Base-by-base conservation (phyloP, 2,797 vertebrate species). In the Yasuhikotakia modesta region DNA sequence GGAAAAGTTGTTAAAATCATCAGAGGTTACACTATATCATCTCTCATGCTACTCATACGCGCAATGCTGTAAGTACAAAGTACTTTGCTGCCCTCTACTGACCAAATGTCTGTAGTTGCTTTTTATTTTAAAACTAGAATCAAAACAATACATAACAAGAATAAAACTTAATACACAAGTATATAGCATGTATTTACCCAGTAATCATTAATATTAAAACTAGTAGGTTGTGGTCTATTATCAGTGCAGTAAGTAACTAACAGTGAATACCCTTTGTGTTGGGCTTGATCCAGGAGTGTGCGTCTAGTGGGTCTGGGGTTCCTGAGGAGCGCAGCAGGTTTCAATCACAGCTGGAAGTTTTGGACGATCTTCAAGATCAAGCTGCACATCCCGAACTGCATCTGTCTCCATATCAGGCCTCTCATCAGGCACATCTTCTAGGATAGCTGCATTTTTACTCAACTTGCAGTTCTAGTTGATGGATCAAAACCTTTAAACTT, bases 371-470 rank as follows among this genome's bases (percentile, higher is more conserved):
- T 96, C 95, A 60, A 96, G 81, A 0, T 90, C 32, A 24, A 96
- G 91, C 73, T 95, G 96, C 45, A 98, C 92, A 14, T 99, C 95
- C 65, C 97, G 87, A 76, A 99, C 90, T 0, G 93, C 91, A 43
- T 99, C 97, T 0, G 96, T 96, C 48, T 99, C 98, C 90, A 99
- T 92, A 98, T 96, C 83, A 96, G 93, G 91, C 16, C 78, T 77
- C 74, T 91, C 69, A 35, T 82, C 32, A n/a, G 7, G 16, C 32
- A 50, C 14, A 17, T 79, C 74, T 74, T 70, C 78, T 27, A 10
- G 52, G 27, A 84, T 67, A 24, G 48, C 22, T 12, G 39, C 7
- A 55, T 66, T 77, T 39, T 53, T 78, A 19, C 27, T 70, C 64
- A 74, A 60, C 43, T 65, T 2, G 74, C 14, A 85, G 58, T 89